Conservation (phyloP, 1,140 invertebrate genomes). For the Diabrotica virgifera region DNA sequence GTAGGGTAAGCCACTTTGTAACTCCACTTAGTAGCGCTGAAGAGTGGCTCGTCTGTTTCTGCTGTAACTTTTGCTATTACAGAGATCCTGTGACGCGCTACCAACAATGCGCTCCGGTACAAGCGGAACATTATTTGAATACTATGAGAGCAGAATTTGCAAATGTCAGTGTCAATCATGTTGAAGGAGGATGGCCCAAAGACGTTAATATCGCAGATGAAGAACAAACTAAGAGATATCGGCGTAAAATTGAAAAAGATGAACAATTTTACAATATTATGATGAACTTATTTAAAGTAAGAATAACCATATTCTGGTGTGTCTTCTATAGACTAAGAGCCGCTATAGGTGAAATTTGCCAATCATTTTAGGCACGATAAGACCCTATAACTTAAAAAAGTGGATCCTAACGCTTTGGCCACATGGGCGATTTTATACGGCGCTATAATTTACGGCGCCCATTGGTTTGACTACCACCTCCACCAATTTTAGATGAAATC, state of each 20-base stretch:
- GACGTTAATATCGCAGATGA: slow-evolving; percentile 87
- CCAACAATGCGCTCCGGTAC: slow-evolving; percentile 54
- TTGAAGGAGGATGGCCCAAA: slow-evolving; percentile 96
- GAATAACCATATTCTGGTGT: background rate
- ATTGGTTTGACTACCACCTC: too few relatives aligned
- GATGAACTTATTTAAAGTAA: slow-evolving; percentile 66
- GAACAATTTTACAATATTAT: slow-evolving; percentile 86
- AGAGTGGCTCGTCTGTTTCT: too few relatives aligned
- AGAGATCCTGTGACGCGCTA: slow-evolving; percentile 32
- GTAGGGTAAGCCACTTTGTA: too few relatives aligned
- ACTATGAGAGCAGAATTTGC: slow-evolving; percentile 76
- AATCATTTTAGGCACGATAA: too few relatives aligned
- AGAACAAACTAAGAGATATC: slow-evolving; percentile 83
- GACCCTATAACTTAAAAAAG: too few relatives aligned
- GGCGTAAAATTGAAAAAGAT: slow-evolving; percentile 95
- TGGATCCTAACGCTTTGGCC: too few relatives aligned
- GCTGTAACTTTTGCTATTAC: background rate
- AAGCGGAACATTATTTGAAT: slow-evolving; percentile 55
- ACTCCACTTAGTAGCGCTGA: too few relatives aligned
- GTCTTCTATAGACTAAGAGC: too few relatives aligned
- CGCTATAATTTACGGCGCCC: too few relatives aligned
- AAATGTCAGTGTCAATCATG: slow-evolving; percentile 73
- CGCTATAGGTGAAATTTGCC: too few relatives aligned
- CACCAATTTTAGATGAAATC: too few relatives aligned
- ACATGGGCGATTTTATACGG: too few relatives aligned